Conservation (phyloP, 2,113 vertebrate genomes). For the Thalassoma bifasciatum region DNA sequence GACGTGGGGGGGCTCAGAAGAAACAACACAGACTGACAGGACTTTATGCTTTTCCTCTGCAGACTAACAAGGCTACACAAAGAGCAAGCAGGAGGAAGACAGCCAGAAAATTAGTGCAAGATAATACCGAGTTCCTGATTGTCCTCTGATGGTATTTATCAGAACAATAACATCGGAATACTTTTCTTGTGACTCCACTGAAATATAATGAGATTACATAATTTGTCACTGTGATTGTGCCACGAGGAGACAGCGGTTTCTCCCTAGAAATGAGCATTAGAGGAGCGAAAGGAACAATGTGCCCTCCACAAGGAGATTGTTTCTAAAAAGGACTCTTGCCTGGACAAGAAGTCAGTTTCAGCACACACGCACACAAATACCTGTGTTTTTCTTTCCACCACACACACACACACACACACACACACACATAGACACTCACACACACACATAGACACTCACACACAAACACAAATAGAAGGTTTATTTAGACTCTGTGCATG, state of each 20-base stretch:
- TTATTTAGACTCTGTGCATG: constrained; percentile 30
- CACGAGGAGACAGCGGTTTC: constrained; percentile 49
- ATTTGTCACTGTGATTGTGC: constrained; percentile 63
- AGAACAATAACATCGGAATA: constrained; percentile 50
- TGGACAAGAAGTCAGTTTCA: neutral
- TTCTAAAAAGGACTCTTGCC: constrained; percentile 54
- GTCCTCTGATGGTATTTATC: constrained; percentile 45
- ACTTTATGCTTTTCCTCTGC: constrained; percentile 25
- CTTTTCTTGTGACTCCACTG: constrained; percentile 53
- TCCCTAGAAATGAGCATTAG: constrained; percentile 48
- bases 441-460: neutral
- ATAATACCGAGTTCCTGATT: constrained; percentile 24
- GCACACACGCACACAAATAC: constrained; percentile 15
- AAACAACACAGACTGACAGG: constrained; percentile 44
- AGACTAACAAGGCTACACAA: constrained; percentile 19
- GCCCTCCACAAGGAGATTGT: constrained; percentile 44
- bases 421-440: constrained; percentile 3
- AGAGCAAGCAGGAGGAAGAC: constrained; percentile 21
- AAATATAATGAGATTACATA: constrained; percentile 73
- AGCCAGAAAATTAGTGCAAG: constrained; percentile 12
- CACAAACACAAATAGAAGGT: neutral
- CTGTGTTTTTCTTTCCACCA: neutral
- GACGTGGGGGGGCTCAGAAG: constrained; percentile 25
- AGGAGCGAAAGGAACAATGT: constrained; percentile 49
- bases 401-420: neutral